Evolutionary conservation across 2,797 vertebrate species (phyloP).

Genomic region (Anomalospiza imberbis): DNA sequence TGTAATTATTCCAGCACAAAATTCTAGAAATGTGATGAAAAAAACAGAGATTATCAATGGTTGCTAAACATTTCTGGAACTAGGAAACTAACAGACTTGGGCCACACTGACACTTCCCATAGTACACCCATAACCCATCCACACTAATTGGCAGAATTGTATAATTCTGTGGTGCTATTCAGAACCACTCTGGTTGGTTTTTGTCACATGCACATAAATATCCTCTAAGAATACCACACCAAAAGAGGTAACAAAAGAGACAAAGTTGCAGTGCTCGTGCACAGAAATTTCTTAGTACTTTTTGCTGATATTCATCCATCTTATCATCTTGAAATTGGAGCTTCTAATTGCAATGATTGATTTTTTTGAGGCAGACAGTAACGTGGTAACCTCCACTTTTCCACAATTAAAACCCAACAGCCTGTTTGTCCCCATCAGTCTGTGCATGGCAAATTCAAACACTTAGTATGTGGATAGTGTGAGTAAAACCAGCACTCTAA

Average conservation of each 20-base stretch:
- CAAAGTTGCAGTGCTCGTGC: neutral
- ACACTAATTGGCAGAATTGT: neutral
- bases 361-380: neutral
- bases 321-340: neutral
- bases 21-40: neutral
- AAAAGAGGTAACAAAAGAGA: neutral
- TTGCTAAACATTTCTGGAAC: neutral
- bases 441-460: neutral
- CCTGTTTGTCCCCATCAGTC: neutral
- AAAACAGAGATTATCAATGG: neutral
- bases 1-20: neutral
- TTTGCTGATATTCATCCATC: neutral
- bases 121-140: neutral
- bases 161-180: neutral
- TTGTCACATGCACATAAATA: neutral
- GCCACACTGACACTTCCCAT: neutral
- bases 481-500: neutral
- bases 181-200: rapidly evolving
- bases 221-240: neutral
- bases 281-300: neutral
- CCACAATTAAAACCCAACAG: neutral
- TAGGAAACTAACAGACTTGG: neutral
- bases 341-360: neutral
- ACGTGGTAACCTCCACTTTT: neutral
- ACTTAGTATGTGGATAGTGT: rapidly evolving